These are phyloP conservation scores for Andrena flavipes DNA, from an alignment of 2,888 invertebrate genomes.

Conservation along the genomic window DNA sequence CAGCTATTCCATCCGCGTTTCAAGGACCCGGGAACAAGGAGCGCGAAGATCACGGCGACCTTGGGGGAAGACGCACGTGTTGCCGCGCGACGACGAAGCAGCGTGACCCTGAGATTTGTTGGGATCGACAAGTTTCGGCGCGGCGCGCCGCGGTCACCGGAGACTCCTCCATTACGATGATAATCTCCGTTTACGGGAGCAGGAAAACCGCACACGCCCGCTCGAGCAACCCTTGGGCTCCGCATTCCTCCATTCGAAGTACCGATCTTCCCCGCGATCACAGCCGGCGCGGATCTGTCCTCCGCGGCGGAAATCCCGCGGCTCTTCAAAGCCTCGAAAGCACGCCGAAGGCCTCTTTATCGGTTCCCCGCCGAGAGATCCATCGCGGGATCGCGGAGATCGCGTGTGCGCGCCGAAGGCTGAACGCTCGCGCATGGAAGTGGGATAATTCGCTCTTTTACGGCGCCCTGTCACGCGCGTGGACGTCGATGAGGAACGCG, in stretches of 20 bases:
- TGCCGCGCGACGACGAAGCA: conserved; percentile 28
- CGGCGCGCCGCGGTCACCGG: conserved; percentile 26
- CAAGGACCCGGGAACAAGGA: conserved; percentile 51
- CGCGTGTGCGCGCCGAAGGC: conserved; percentile 22
- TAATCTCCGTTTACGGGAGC: conserved; percentile 35
- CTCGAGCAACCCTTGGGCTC: conserved; percentile 1
- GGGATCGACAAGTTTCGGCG: conserved; percentile 58
- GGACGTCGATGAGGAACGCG: neutral
- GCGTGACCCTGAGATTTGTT: conserved; percentile 61
- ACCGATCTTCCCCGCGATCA: neutral
- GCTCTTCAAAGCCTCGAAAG: too few species aligned
- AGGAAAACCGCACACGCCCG: conserved; percentile 4
- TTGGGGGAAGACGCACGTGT: conserved; percentile 62
- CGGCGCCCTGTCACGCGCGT: neutral
- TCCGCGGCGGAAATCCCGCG: neutral
- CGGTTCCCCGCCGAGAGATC: conserved; percentile 6
- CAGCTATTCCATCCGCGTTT: conserved; percentile 40
- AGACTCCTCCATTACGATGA: conserved; percentile 19
- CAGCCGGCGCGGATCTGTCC: neutral
- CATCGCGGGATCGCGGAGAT: conserved; percentile 27
- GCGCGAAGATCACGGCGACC: conserved; percentile 53
- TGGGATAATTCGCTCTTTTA: conserved; percentile 13
- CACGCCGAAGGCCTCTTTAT: neutral
- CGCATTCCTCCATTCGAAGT: neutral
- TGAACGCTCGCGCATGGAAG: conserved; percentile 6